Evolutionary conservation across 2,888 invertebrate species (phyloP).

Genomic region (Scaptodrosophila latifasciaeformis): DNA sequence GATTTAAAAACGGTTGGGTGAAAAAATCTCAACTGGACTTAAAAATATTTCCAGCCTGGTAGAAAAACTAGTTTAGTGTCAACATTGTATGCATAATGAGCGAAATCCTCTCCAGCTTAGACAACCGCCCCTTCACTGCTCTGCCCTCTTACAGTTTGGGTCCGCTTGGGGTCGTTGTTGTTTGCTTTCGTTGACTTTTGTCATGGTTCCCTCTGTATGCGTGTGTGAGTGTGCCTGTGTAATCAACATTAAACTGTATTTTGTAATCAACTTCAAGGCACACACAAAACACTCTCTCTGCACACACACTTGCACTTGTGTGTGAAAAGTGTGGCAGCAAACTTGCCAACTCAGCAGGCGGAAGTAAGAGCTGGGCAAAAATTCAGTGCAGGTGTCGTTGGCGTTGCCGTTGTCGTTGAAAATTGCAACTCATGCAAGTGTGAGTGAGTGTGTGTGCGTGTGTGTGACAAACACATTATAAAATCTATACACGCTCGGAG

Average conservation of each 20-base stretch:
- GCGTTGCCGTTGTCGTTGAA: slow-evolving; percentile 28
- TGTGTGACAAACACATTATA: slow-evolving; percentile 56
- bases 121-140: not conserved
- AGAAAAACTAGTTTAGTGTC: slow-evolving; percentile 37
- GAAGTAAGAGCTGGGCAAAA: slow-evolving; percentile 57
- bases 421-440: slow-evolving; percentile 55
- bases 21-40: too few relatives aligned
- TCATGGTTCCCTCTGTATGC: slow-evolving; percentile 17
- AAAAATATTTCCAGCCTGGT: too few relatives aligned
- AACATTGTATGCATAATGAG: slow-evolving; percentile 66
- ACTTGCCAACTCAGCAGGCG: slow-evolving; percentile 57
- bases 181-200: slow-evolving; percentile 6
- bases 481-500: slow-evolving; percentile 64
- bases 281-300: slow-evolving; percentile 16
- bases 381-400: slow-evolving; percentile 60
- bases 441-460: too few relatives aligned
- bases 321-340: slow-evolving; percentile 25
- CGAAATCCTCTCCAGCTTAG: slow-evolving; percentile 3
- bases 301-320: slow-evolving; percentile 7
- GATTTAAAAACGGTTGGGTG: too few relatives aligned
- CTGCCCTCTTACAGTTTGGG: not conserved
- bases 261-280: slow-evolving; percentile 52
- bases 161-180: slow-evolving; percentile 22
- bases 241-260: slow-evolving; percentile 68
- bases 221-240: slow-evolving; percentile 59